Base-by-base conservation (phyloP, 2,888 invertebrate genomes). In the Tachystola acroxantha region DNA sequence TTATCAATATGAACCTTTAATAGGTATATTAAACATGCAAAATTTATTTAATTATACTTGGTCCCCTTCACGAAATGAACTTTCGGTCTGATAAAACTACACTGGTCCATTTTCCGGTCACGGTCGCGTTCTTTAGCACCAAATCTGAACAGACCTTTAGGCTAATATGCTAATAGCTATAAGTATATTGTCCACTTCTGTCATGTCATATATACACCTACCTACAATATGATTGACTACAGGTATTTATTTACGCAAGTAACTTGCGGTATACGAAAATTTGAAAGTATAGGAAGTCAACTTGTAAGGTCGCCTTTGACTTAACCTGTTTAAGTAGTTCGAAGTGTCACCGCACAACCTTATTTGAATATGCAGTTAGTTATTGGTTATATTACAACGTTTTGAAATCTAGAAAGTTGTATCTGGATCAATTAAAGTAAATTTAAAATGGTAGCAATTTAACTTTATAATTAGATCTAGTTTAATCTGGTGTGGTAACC, bases 241-340 rank as follows among this genome's bases (percentile, higher is more conserved):
- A 11, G 50, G 48, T 49, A 42, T 59, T 70, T 69, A 40, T 60
- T 71, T 70, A 57, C 63, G 64, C 57, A 69, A 70, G 53, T 52
- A 42, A 46, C 42, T 40, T 42, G 51, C 32, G 48, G 56, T 58
- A 45, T 53, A 57, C 59, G 57, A 64, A 65, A 66, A 63, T 66
- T 72, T 69, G 70, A 76, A 77, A 76, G 70, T 64, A 55, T 66
- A 71, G 71, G 68, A 69, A 66, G 62, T 55, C 22, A 47, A 52
- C 54, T 51, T 47, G 48, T 63, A 71, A 72, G 72, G 71, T 67
- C 67, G 46, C 39, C 40, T 56, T 53, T 50, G 45, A 45, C 27
- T 46, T 48, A 61, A 69, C 65, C 55, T 48, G 67, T 59, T 57
- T 32, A 41, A 33, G 36, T 32, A 32, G 37, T 36, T 19, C 13